Percentiles rank a stretch among this genome's conserved stretches.
These are phyloP conservation scores for Lasioglossum lativentre DNA, from an alignment of 2,888 invertebrate genomes.

Conservation along the genomic window DNA sequence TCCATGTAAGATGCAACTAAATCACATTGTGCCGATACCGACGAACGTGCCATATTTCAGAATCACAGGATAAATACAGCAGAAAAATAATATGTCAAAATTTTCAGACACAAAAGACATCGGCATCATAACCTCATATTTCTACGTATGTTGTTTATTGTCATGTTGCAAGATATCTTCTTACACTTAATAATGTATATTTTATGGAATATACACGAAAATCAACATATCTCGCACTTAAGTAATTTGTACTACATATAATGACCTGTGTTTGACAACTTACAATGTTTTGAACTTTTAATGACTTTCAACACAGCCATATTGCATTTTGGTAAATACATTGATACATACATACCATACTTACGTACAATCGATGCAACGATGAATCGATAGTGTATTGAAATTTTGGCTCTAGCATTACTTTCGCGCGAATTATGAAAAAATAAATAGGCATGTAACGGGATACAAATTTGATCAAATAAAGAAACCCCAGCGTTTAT, in stretches of 20 bases:
- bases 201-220: background rate
- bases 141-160: background rate
- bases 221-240: conserved; percentile 2
- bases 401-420: background rate
- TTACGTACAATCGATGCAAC: conserved; percentile 11
- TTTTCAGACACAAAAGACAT: conserved; percentile 17
- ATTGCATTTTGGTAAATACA: conserved; percentile 12
- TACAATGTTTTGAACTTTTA: conserved; percentile 18
- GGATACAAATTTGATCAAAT: background rate
- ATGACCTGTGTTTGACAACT: conserved; percentile 35
- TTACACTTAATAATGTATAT: background rate
- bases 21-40: conserved; percentile 79
- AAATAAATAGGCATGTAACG: background rate
- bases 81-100: conserved; percentile 21
- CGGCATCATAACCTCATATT: conserved; percentile 46
- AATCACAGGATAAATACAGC: conserved; percentile 13
- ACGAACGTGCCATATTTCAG: conserved; percentile 76
- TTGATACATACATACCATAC: background rate
- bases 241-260: conserved; percentile 19
- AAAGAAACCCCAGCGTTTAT: background rate
- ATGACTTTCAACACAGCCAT: conserved; percentile 21
- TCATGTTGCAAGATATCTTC: background rate
- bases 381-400: background rate
- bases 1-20: conserved; percentile 89
- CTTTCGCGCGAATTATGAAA: background rate